Base-by-base conservation (phyloP, 2,113 vertebrate species). In the Nothocercus julius region DNA sequence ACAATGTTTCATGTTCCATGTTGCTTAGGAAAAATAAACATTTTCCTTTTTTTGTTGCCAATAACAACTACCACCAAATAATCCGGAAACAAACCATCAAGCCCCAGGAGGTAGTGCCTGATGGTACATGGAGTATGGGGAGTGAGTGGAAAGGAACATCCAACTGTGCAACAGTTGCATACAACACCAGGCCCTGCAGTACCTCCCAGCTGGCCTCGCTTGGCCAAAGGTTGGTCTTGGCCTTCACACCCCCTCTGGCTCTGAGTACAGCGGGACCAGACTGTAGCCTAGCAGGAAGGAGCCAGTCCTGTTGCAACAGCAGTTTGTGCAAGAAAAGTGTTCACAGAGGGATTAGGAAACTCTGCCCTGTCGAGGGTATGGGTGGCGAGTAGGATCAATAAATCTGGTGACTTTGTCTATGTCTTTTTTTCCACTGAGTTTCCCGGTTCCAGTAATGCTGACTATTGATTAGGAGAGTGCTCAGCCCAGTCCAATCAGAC, bases 1-100 rank as follows among this genome's bases (percentile, higher is more conserved):
- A 0, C 83, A 64, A 90, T 54, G 88, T 90, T 93, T 97, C 93
- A 45, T 77, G 90, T 93, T 88, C 81, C 28, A 25, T 0, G 24
- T 96, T 95, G 93, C 96, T 96, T 93, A 96, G 95, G 94, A 80
- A 96, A 96, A 96, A 94, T 74, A 96, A 97, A 96, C 96, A 92
- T 92, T 95, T 93, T 92, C 63, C 77, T 89, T 90, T 82, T 84
- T 58, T 82, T 3, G 40, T 77, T 96, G 95, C 95, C 93, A 96
- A 93, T 88, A 92, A 88, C 93, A 96, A 89, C 93, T 87, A 30
- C 83, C 86, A 93, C 44, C 83, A 66, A 94, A 66, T 54, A 85
- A 85, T 95, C 90, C 36, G 36, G 93, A 97, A 96, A 95, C 67
- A 77, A 95, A 76, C 64, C 42, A 81, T 93, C 90, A 90, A 85